These are phyloP conservation scores for Oreochromis grahami DNA, from an alignment of 2,797 vertebrate genomes.

Conservation along the genomic window DNA sequence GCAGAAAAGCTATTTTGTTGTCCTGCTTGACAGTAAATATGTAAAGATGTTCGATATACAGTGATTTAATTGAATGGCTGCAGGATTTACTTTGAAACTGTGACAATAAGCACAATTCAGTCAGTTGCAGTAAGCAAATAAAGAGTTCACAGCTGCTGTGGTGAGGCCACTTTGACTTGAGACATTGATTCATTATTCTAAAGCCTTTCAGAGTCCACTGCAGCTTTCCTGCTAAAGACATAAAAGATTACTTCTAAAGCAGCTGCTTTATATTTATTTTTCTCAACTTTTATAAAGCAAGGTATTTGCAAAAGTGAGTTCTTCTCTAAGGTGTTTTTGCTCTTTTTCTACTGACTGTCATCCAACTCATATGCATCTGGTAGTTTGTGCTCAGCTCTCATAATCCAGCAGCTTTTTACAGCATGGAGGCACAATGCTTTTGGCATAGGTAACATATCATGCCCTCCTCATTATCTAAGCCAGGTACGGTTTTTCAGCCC, in stretches of 20 bases:
- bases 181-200: background rate
- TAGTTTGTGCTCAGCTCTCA: background rate
- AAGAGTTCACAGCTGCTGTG: background rate
- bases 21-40: background rate
- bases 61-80: background rate
- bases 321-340: accelerated
- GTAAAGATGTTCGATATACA: background rate
- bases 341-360: background rate
- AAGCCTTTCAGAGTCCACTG: background rate
- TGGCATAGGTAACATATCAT: background rate
- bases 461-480: background rate
- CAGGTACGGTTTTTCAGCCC: background rate
- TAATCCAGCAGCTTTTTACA: background rate
- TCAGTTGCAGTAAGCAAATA: background rate
- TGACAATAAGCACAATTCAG: background rate
- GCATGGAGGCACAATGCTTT: background rate
- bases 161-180: background rate
- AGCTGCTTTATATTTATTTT: background rate
- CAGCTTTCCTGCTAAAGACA: background rate
- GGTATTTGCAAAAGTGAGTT: background rate
- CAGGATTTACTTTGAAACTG: background rate
- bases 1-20: background rate
- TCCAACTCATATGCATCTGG: background rate
- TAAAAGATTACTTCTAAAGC: accelerated
- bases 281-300: background rate